A percentile compares a stretch with the other conserved stretches of the same genome.
Conservation (phyloP, 2,113 vertebrate species). For the Ophiodon elongatus region DNA sequence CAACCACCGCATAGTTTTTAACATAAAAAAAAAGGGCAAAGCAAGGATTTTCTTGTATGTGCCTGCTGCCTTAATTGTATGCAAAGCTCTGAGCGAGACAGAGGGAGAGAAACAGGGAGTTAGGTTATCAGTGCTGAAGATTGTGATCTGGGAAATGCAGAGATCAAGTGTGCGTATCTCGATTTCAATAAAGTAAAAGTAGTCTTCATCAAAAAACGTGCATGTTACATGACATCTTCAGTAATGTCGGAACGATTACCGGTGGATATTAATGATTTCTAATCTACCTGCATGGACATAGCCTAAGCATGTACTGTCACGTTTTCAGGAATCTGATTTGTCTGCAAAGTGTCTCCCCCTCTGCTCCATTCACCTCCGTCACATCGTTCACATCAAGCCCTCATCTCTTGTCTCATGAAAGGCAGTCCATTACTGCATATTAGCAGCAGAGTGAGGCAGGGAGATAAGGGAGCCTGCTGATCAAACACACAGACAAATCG, state of each 20-base stretch:
- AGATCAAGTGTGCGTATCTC: conserved; percentile 13
- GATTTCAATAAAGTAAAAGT: conserved; percentile 14
- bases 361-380: conserved; percentile 66
- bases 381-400: conserved; percentile 74
- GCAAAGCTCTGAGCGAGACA: conserved; percentile 51
- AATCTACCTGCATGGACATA: background rate
- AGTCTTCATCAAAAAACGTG: background rate
- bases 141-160: conserved; percentile 17
- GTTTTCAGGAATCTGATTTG: conserved; percentile 56
- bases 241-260: conserved; percentile 17
- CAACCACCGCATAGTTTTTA: conserved; percentile 61
- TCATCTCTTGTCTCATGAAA: conserved; percentile 75
- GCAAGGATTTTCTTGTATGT: conserved; percentile 67
- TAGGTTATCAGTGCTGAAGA: conserved; percentile 31
- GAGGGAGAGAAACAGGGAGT: conserved; percentile 3
- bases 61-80: conserved; percentile 61
- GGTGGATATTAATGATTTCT: conserved; percentile 16
- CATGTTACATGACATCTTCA: background rate
- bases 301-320: background rate
- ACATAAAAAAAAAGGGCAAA: conserved; percentile 65
- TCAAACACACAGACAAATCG: conserved; percentile 83
- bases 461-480: conserved; percentile 79
- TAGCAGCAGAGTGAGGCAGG: conserved; percentile 75
- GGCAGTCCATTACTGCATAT: conserved; percentile 80
- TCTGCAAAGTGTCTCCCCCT: conserved; percentile 61